phyloP scores from a whole-genome alignment of 2,113 vertebrate genomes.

The Pseudois nayaur region DNA sequence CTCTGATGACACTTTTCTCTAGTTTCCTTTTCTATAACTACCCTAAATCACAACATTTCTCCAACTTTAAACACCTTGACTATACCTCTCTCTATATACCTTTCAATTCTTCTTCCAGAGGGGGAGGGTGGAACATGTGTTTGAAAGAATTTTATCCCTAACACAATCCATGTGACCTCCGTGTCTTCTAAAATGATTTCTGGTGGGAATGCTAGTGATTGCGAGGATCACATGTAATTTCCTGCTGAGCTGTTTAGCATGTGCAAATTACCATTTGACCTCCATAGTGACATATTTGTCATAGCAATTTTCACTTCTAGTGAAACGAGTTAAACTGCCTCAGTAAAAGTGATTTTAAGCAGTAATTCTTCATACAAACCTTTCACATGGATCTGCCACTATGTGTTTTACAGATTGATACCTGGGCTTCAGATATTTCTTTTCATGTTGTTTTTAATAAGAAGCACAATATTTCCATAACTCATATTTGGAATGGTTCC shows the following conservation, averaged over 20 bases:
- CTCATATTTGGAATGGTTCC: constrained; percentile 81
- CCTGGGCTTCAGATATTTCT: constrained; percentile 73
- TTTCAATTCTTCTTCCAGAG: constrained; percentile 60
- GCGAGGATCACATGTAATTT: constrained; percentile 73
- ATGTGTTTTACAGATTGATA: constrained; percentile 68
- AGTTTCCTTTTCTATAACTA: constrained; percentile 29
- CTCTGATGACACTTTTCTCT: constrained; percentile 30
- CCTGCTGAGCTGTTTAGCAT: constrained; percentile 74
- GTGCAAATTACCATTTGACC: constrained; percentile 64
- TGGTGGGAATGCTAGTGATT: constrained; percentile 74
- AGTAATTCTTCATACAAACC: constrained; percentile 49
- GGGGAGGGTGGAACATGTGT: constrained; percentile 51
- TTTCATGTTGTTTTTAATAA: constrained; percentile 76
- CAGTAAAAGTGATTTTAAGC: constrained; percentile 68
- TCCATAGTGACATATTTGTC: constrained; percentile 67
- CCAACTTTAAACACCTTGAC: constrained; percentile 57
- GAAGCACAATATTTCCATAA: constrained; percentile 80
- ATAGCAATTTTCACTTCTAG: constrained; percentile 70
- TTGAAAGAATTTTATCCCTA: constrained; percentile 66
- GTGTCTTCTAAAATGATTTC: constrained; percentile 70
- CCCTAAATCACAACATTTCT: constrained; percentile 51
- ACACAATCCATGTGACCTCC: constrained; percentile 71
- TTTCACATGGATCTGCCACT: constrained; percentile 50
- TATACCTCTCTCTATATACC: constrained; percentile 30
- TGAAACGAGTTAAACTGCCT: constrained; percentile 64